Evolutionary conservation across 2,888 invertebrate genomes (phyloP), one percentile per base, ranked within the genome.

Genomic region (Ceraclea dissimilis): DNA sequence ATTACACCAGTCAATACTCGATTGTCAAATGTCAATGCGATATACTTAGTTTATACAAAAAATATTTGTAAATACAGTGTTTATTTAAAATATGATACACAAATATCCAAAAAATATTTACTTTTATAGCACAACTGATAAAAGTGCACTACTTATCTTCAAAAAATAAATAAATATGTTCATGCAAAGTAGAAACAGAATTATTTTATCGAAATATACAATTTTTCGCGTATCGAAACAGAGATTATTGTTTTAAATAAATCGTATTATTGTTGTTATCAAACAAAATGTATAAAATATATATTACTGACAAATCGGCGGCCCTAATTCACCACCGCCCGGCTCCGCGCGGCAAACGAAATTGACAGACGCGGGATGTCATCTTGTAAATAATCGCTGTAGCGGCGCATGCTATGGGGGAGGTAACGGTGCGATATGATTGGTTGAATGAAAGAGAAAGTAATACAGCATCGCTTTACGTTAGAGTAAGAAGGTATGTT

Each of bases 371-470:
- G 18, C 2, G 46, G 4, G 46, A 46, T 46, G 46, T 46, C 19
- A 46, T 46, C 46, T 46, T 46, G 20, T 18, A 46, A 39, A 39
- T n/a, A 8, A 39, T 46, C 46, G 20, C 19, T 6, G 11, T 19
- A 19, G 20, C 19, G 19, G 46, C 46, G 46, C 46, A 46, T 46
- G 46, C 46, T 10, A 18, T 18, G 46, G 46, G 46, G 46, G 46
- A 46, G 46, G 18, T 19, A 20, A 16, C 19, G 46, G 46, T 20
- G 18, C 46, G 19, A 46, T 46, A 18, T 46, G 46, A 46, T 46
- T 46, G 46, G 46, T 8, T 20, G 46, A n/a, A 19, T 16, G 20
- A 46, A 20, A 18, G 46, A 46, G 46, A 46, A 18, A 20, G 46
- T 10, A 20, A 8, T 5, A 46, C 13, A 4, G 13, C 5, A 4